Evolutionary conservation across 2,797 vertebrate species (phyloP).

Genomic region (Pangasius larnaudii): DNA sequence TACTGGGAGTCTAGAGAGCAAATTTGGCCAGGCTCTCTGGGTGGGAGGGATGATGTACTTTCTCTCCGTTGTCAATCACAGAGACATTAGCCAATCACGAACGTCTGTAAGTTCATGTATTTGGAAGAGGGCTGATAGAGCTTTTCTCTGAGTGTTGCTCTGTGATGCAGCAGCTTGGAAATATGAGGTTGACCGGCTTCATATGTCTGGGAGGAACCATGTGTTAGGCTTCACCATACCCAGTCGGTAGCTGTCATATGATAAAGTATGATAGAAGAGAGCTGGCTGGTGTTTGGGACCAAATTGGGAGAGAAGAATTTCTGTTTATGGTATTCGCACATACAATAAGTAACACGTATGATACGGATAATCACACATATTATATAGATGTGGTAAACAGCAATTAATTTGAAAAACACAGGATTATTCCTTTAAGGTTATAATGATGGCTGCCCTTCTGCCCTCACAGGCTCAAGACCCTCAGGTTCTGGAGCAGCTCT

Average conservation of each 20-base stretch:
- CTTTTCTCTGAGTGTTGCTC: neutral
- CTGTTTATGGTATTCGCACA: neutral
- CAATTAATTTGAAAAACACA: neutral
- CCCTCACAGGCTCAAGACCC: slow-evolving; percentile 93
- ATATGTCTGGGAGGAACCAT: neutral
- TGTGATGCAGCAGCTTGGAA: neutral
- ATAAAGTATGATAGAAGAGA: no score
- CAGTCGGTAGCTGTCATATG: neutral
- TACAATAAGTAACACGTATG: neutral
- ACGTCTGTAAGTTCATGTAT: neutral
- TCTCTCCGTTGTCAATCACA: neutral
- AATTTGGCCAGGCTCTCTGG: neutral
- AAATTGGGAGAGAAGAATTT: neutral
- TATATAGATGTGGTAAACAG: neutral
- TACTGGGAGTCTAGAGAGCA: neutral
- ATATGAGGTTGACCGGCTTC: neutral
- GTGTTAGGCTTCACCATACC: neutral
- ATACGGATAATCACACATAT: neutral
- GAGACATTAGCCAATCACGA: neutral
- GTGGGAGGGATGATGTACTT: neutral
- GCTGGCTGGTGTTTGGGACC: neutral
- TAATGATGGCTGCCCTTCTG: neutral
- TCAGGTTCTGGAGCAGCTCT: slow-evolving; percentile 99
- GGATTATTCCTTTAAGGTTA: neutral
- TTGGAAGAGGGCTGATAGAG: neutral